Evolutionary conservation across 2,113 vertebrate genomes (phyloP).

Genomic region (Irena cyanogastra): DNA sequence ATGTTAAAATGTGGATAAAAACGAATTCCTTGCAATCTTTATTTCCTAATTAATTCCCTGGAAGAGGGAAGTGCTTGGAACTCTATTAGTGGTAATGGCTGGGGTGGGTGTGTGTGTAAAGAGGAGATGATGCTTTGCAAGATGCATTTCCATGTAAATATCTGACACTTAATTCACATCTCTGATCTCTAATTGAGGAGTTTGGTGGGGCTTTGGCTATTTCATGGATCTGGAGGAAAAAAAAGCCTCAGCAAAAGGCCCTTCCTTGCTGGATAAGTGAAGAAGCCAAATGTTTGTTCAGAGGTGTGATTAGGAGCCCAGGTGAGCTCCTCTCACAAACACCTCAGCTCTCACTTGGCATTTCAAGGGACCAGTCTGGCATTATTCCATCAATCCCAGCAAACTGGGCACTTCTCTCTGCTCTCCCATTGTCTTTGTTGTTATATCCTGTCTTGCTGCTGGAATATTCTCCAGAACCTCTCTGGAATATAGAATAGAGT

Average conservation of each 20-base stretch:
- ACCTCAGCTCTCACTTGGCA: not conserved
- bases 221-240: accelerated
- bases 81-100: not conserved
- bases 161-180: accelerated
- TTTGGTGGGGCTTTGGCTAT: not conserved
- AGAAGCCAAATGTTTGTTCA: not conserved
- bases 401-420: not conserved
- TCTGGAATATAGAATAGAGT: not conserved
- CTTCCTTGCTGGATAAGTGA: not conserved
- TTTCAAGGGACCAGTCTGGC: not conserved
- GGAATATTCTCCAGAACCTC: not conserved
- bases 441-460: not conserved
- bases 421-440: not conserved
- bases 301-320: not conserved
- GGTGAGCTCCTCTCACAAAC: not conserved
- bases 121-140: not conserved
- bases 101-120: accelerated
- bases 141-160: not conserved
- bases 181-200: not conserved
- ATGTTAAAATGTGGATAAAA: not conserved
- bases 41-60: not conserved
- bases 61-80: not conserved
- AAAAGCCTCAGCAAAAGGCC: not conserved
- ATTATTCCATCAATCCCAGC: not conserved
- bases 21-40: not conserved